A percentile compares a stretch with the other conserved stretches of the same genome.
Evolutionary conservation across 2,113 vertebrate species (phyloP).

Genomic region (Eupsittula cactorum): DNA sequence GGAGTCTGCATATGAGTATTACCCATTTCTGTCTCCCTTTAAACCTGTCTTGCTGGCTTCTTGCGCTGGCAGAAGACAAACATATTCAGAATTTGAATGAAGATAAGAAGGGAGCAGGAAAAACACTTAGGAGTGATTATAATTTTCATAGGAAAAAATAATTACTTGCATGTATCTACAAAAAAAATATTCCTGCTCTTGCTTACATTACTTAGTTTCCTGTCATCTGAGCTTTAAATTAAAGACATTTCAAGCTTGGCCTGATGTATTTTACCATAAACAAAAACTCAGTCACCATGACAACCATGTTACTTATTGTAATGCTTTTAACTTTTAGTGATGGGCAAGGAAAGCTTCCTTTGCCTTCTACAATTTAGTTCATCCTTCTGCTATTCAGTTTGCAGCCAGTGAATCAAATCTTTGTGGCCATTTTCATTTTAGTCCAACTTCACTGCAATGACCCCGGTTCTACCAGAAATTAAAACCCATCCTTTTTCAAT

Average conservation of each 20-base stretch:
- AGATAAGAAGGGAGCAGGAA: neutral
- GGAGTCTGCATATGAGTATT: neutral
- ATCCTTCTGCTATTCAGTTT: neutral
- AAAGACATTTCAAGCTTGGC: constrained; percentile 8
- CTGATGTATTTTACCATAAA: constrained; percentile 8
- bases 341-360: neutral
- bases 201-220: neutral
- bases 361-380: constrained; percentile 1
- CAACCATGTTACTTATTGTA: constrained; percentile 33
- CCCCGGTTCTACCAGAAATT: neutral
- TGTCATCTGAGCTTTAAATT: constrained; percentile 26
- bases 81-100: neutral
- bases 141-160: neutral
- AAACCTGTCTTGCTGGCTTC: neutral
- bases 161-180: neutral
- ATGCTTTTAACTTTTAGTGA: neutral
- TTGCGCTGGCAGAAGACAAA: neutral
- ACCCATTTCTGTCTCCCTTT: neutral
- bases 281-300: constrained; percentile 19
- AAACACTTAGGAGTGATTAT: neutral
- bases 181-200: constrained; percentile 1
- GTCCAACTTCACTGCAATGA: neutral
- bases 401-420: neutral
- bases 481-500: neutral
- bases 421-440: neutral